Conservation (phyloP, 2,888 invertebrate genomes). For the Oxycera nigricornis region DNA sequence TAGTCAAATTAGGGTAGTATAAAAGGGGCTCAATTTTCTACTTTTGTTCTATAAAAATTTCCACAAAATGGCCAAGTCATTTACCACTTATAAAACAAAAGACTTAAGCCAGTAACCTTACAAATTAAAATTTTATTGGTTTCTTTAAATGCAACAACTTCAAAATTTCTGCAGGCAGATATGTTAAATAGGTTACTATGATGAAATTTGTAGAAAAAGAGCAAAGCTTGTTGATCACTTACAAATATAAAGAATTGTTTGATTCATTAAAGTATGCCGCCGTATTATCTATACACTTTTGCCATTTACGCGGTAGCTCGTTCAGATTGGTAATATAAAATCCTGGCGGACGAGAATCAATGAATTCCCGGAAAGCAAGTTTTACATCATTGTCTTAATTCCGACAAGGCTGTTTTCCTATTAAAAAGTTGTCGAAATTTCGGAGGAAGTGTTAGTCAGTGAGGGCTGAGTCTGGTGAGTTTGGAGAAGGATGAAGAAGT, state of each 20-base stretch:
- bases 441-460: neutral
- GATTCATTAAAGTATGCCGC: neutral
- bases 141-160: neutral
- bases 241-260: neutral
- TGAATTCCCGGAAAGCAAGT: neutral
- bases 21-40: too few species aligned
- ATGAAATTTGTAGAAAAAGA: slow-evolving; percentile 17
- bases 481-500: neutral
- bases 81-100: too few species aligned
- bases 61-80: too few species aligned
- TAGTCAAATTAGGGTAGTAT: too few species aligned
- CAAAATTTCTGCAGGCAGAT: too few species aligned
- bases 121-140: neutral
- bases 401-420: neutral
- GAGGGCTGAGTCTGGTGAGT: neutral
- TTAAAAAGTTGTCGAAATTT: neutral
- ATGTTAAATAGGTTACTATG: too few species aligned
- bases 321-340: too few species aligned
- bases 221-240: neutral
- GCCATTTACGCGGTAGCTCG: neutral
- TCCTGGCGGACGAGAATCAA: neutral
- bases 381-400: too few species aligned
- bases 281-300: neutral
- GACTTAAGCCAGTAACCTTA: too few species aligned
- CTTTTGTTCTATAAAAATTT: too few species aligned